Base-by-base conservation (phyloP, 2,113 vertebrate genomes). In the Mirza zaza region DNA sequence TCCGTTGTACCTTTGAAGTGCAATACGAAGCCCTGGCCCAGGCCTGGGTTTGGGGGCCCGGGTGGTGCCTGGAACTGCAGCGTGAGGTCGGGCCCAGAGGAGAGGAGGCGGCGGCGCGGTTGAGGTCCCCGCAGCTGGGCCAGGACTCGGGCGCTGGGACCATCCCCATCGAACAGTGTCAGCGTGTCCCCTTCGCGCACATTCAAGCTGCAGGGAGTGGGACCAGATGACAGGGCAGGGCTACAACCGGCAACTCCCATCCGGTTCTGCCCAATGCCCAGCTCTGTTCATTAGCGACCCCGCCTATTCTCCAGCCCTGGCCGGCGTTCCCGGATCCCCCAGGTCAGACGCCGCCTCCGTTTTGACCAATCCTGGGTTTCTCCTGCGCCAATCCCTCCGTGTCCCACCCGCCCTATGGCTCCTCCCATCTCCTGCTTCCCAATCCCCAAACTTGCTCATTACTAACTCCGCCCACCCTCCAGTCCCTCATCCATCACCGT, bases 1-100 rank as follows among this genome's bases (percentile, higher is more conserved):
- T 29, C 4, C 67, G n/a, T 52, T 9, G 79, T 98, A 99, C 99
- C 99, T 71, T 98, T 98, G 97, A 99, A 99, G 95, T 99, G 99
- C 84, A 99, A 98, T 55, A 99, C 99, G 96, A 99, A 99, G 57
- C 99, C 99, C 96, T 99, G 99, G 90, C 99, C 99, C 39, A 99
- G 97, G 90, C 99, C 99, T 8, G 99, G 99, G 71, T 98, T 99
- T 39, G 99, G 99, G 95, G 99, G 99, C 3, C 99, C 99, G 0
- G 99, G 98, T 39, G 99, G 99, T 23, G 99, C 99, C 97, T 99
- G 99, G 98, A 99, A 99, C 98, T 99, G 99, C 95, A 99, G 98
- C 32, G 99, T 99, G 97, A 99, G 99, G 75, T 99, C 99, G 6
- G 99, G 99, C 52, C 99, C 99, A 4, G 99, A 99, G 13, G 99